phyloP scores from a whole-genome alignment of 64 coral and sea anemone genomes.

The Actinia equina region DNA sequence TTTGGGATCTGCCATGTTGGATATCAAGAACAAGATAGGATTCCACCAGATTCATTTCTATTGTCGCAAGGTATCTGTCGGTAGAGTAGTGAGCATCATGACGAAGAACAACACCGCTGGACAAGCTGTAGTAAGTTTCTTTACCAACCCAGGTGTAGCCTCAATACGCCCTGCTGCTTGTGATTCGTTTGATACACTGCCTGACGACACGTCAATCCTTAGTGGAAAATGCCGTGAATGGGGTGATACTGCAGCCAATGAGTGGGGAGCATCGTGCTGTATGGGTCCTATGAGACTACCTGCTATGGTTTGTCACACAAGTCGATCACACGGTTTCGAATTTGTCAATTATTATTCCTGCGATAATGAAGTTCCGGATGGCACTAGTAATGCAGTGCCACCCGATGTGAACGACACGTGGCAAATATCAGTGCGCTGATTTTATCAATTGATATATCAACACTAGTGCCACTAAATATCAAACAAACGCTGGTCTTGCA shows the following conservation, averaged over 20 bases:
- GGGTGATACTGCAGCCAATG: neutral
- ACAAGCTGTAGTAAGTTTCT: neutral
- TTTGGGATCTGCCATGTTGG: neutral
- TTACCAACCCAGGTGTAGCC: neutral
- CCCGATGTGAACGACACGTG: neutral
- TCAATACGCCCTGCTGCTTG: neutral
- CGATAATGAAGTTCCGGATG: no score
- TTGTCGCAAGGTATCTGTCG: neutral
- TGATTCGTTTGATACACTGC: neutral
- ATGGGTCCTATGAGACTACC: neutral
- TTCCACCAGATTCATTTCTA: neutral
- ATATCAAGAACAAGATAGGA: neutral
- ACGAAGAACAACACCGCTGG: neutral
- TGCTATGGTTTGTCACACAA: neutral
- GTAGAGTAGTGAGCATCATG: neutral
- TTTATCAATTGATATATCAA: no score
- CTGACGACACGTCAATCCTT: neutral
- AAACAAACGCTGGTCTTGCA: no score
- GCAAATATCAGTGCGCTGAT: neutral
- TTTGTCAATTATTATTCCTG: neutral
- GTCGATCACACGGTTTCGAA: neutral
- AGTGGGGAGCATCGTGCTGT: neutral
- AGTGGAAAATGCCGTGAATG: neutral
- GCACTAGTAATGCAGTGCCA: neutral
- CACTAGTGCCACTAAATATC: no score